A percentile compares a stretch with the other conserved stretches of the same genome.
Conservation (phyloP, 1,140 invertebrate species). For the Drosophila prosaltans region DNA sequence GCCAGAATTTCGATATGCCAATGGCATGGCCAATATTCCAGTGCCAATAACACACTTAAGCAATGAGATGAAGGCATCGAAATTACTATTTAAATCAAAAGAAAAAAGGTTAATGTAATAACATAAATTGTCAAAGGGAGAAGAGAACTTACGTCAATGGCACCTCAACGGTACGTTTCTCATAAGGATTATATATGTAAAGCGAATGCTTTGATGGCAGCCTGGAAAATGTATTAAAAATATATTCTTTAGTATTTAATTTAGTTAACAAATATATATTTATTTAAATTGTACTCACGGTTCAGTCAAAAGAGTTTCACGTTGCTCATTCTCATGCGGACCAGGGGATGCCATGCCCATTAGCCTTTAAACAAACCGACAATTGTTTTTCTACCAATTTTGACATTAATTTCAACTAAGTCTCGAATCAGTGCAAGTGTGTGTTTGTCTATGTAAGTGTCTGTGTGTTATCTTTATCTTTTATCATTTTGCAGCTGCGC, state of each 20-base stretch:
- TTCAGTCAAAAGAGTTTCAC: slow-evolving; percentile 11
- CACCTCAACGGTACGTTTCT: slow-evolving; percentile 57
- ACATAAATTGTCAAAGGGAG: too few species aligned
- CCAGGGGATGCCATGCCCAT: slow-evolving; percentile 31
- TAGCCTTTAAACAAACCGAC: neutral
- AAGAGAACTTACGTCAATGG: slow-evolving; percentile 47
- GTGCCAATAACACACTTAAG: slow-evolving; percentile 66
- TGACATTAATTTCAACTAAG: slow-evolving; percentile 67
- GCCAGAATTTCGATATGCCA: slow-evolving; percentile 57
- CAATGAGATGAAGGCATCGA: slow-evolving; percentile 61
- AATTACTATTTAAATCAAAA: slow-evolving; percentile 27
- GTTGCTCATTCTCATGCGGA: neutral
- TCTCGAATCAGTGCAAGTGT: slow-evolving; percentile 16
- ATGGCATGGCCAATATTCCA: slow-evolving; percentile 62
- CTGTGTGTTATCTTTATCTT: neutral
- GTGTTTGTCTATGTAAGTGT: neutral
- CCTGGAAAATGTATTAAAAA: slow-evolving; percentile 5
- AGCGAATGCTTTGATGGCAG: slow-evolving; percentile 41
- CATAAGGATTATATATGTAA: slow-evolving; percentile 63
- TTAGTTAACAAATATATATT: too few species aligned
- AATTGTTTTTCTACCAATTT: slow-evolving; percentile 44
- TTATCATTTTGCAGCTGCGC: slow-evolving; percentile 36
- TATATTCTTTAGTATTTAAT: too few species aligned
- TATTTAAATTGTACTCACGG: slow-evolving; percentile 32
- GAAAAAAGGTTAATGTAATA: too few species aligned